A percentile compares a stretch with the other conserved stretches of the same genome.
Evolutionary conservation across 2,797 vertebrate species (phyloP).

Genomic region (Crocidura indochinensis): DNA sequence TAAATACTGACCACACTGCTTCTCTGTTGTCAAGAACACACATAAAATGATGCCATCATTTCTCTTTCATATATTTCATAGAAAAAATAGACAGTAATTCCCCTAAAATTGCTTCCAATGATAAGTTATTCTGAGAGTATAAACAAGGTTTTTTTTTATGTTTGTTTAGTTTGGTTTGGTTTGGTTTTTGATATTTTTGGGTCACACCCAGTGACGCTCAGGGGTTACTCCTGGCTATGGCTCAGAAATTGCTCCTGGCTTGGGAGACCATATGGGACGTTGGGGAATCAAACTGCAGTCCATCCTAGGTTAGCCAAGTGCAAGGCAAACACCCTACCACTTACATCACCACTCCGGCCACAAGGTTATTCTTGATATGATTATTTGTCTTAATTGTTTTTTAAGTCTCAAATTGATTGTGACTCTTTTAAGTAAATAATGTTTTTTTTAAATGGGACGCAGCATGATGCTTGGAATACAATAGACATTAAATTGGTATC

Average conservation of each 20-base stretch:
- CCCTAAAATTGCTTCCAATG: slow-evolving; percentile 15
- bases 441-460: background rate
- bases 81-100: background rate
- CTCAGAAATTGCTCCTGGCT: too few relatives aligned
- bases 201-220: too few relatives aligned
- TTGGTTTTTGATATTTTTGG: too few relatives aligned
- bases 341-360: too few relatives aligned
- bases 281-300: too few relatives aligned
- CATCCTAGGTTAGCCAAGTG: too few relatives aligned
- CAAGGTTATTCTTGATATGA: background rate
- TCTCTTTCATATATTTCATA: background rate
- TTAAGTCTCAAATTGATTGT: background rate
- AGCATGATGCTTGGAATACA: background rate
- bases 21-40: background rate
- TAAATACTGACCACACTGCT: background rate
- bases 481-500: background rate
- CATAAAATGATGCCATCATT: background rate
- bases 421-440: slow-evolving; percentile 14
- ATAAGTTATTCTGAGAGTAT: background rate
- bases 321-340: too few relatives aligned
- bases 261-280: too few relatives aligned
- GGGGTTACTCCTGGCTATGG: too few relatives aligned
- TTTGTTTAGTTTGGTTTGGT: too few relatives aligned
- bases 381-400: background rate
- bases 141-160: background rate